These are phyloP conservation scores for Rhabditoides inermis DNA, from an alignment of 2,888 invertebrate genomes.

Conservation along the genomic window DNA sequence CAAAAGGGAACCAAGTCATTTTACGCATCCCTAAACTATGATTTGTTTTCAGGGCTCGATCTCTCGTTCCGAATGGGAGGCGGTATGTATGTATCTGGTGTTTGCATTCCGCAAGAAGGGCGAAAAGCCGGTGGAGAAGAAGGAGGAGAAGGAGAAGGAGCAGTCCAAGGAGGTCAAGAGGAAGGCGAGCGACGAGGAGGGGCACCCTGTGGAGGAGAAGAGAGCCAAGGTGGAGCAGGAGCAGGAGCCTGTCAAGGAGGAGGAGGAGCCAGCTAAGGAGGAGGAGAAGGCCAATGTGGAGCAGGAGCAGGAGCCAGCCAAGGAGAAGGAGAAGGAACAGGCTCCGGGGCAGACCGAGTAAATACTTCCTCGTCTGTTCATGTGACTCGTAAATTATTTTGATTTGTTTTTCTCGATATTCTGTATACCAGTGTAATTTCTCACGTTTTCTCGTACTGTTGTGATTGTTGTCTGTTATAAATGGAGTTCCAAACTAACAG, in stretches of 20 bases:
- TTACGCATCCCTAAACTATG: neutral
- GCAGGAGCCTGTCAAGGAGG: neutral
- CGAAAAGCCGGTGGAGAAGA: constrained; percentile 1
- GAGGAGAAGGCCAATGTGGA: neutral
- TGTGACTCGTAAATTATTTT: neutral
- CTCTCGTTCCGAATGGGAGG: constrained; percentile 50
- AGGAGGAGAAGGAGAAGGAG: neutral
- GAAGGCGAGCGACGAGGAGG: neutral
- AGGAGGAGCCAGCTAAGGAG: neutral
- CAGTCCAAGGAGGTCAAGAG: neutral
- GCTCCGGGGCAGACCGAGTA: neutral
- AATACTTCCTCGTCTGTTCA: neutral
- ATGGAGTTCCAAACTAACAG: too few species aligned
- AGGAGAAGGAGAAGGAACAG: constrained; percentile 9
- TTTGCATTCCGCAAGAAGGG: constrained; percentile 44
- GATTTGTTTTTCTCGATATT: neutral
- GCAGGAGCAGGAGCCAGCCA: constrained; percentile 4
- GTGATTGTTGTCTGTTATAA: too few species aligned
- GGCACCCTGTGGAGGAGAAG: neutral
- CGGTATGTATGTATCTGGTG: constrained; percentile 48
- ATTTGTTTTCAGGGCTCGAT: constrained; percentile 41
- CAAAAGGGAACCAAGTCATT: constrained; percentile 7
- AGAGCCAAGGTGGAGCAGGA: neutral
- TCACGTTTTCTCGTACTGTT: too few species aligned
- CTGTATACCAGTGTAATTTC: too few species aligned